phyloP scores from a whole-genome alignment of 2,888 invertebrate genomes.

The Cephus sareptanus region DNA sequence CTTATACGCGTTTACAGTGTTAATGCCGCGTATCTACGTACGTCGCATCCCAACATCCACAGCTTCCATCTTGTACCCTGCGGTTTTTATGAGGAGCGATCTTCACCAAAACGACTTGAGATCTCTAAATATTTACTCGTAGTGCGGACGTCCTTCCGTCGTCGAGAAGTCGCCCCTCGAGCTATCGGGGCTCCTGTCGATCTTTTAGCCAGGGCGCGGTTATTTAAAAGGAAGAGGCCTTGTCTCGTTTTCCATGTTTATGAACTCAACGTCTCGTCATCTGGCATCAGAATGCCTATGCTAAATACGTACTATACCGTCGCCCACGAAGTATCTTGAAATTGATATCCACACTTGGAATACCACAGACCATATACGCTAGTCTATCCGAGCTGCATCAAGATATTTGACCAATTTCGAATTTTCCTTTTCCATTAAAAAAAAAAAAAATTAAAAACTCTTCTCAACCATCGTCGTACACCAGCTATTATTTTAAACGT shows the following conservation, averaged over 20 bases:
- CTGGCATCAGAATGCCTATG: conserved; percentile 46
- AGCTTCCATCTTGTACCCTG: conserved; percentile 29
- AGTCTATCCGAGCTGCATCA: background rate
- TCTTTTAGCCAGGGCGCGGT: background rate
- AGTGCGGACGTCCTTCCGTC: conserved; percentile 58
- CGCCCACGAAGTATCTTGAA: background rate
- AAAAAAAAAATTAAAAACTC: background rate
- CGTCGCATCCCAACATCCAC: background rate
- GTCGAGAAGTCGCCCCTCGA: conserved; percentile 27
- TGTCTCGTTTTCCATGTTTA: background rate
- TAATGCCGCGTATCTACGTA: background rate
- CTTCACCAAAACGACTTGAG: conserved; percentile 48
- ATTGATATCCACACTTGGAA: background rate
- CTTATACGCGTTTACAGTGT: background rate
- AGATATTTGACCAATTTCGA: background rate
- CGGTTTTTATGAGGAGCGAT: conserved; percentile 55
- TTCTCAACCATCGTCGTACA: background rate
- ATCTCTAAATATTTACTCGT: conserved; percentile 60
- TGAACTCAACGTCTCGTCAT: conserved; percentile 45
- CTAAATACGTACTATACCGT: background rate
- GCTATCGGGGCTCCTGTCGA: background rate
- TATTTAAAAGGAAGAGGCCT: background rate
- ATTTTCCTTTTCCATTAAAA: background rate
- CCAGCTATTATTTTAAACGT: background rate
- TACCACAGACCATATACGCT: background rate